Evolutionary conservation across 2,797 vertebrate genomes (phyloP).

Genomic region (Dermochelys coriacea): DNA sequence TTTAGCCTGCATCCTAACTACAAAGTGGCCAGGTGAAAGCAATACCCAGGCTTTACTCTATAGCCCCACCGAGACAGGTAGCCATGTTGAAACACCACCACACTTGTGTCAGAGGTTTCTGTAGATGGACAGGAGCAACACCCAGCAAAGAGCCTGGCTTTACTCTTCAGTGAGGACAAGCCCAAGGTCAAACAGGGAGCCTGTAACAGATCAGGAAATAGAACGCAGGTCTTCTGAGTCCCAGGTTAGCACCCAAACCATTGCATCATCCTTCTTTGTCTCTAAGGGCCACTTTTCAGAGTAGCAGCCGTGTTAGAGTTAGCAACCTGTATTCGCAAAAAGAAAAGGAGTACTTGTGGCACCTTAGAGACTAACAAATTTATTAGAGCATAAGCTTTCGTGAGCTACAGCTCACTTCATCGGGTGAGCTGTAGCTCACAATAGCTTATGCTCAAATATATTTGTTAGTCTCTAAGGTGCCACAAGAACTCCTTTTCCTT

Average conservation of each 20-base stretch:
- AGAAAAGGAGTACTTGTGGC: too few relatives aligned
- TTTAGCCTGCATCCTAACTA: background rate
- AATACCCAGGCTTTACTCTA: background rate
- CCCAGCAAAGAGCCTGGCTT: background rate
- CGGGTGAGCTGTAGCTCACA: too few relatives aligned
- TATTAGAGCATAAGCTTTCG: too few relatives aligned
- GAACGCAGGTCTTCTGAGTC: background rate
- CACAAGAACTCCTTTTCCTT: too few relatives aligned
- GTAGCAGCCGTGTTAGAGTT: too few relatives aligned
- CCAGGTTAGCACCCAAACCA: too few relatives aligned
- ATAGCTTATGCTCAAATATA: too few relatives aligned
- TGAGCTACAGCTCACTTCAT: too few relatives aligned
- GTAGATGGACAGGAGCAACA: fast-evolving
- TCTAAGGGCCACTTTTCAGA: background rate
- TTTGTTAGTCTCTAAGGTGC: too few relatives aligned
- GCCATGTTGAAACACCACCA: background rate
- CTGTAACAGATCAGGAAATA: background rate
- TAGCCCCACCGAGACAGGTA: background rate
- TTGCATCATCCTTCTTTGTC: background rate
- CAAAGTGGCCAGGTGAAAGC: background rate
- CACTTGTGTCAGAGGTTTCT: background rate
- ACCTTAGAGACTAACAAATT: too few relatives aligned
- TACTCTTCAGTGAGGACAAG: background rate
- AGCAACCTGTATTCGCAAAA: too few relatives aligned
- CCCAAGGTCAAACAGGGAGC: background rate